These are phyloP conservation scores for Cuculus canorus DNA, from an alignment of 2,797 vertebrate species.

Conservation along the genomic window DNA sequence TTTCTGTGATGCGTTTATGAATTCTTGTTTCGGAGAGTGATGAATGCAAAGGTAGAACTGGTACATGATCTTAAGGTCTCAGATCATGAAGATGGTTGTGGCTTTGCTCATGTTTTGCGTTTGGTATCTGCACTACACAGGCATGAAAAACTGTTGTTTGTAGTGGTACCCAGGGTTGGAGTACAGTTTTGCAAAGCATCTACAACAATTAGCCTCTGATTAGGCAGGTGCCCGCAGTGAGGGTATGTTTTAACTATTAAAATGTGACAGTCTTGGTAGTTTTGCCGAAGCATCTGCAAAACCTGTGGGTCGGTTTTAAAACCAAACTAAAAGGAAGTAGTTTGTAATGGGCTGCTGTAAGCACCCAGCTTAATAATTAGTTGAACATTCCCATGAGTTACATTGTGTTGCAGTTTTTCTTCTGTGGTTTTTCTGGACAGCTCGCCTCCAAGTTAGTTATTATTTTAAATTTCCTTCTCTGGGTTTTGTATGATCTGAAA, in stretches of 20 bases:
- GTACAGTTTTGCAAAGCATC: not conserved
- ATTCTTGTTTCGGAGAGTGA: not conserved
- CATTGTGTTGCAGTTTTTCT: not conserved
- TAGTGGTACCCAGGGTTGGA: not conserved
- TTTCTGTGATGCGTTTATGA: not conserved
- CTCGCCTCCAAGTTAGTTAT: not conserved
- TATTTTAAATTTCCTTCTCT: not conserved
- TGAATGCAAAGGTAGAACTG: not conserved
- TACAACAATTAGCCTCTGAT: not conserved
- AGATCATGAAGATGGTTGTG: not conserved
- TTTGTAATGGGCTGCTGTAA: not conserved
- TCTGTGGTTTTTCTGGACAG: not conserved
- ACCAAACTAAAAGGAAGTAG: accelerated
- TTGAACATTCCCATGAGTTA: not conserved
- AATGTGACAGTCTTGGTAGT: not conserved
- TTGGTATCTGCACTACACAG: not conserved
- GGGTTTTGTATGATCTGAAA: not conserved
- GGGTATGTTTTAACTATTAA: not conserved
- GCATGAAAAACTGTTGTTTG: not conserved
- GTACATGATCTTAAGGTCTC: not conserved
- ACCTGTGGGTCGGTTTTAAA: not conserved
- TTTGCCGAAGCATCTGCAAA: not conserved
- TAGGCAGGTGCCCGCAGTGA: not conserved
- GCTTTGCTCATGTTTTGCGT: not conserved
- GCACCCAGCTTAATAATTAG: not conserved